Percentiles rank a stretch among this genome's conserved stretches.
Conservation (phyloP, 92 coral and sea anemone species). For the Phenganax subtilis region DNA sequence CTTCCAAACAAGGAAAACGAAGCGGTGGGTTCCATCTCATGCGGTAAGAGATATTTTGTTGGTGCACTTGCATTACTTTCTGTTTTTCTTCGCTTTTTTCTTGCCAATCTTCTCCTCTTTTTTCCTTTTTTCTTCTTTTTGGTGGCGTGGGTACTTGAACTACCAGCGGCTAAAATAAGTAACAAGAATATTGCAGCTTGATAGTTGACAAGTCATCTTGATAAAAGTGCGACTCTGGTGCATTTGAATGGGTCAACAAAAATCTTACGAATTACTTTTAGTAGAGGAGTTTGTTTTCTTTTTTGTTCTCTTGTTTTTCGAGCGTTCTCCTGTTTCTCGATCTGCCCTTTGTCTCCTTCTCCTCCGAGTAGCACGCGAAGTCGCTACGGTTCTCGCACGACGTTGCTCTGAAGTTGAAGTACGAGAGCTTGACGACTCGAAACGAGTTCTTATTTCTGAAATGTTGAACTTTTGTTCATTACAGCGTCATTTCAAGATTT, state of each 20-base stretch:
- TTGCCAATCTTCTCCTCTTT: slow-evolving; percentile 12
- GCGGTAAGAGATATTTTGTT: slow-evolving; percentile 62
- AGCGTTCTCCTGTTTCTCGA: slow-evolving; percentile 45
- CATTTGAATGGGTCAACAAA: background rate
- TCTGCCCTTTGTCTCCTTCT: slow-evolving; percentile 49
- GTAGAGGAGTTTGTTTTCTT: slow-evolving; percentile 2
- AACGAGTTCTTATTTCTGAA: slow-evolving; percentile 8
- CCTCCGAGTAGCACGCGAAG: slow-evolving; percentile 50
- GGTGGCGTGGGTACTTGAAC: background rate
- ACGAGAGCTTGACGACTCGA: background rate
- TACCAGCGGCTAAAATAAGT: background rate
- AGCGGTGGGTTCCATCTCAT: slow-evolving; percentile 61
- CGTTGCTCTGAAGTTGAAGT: slow-evolving; percentile 37
- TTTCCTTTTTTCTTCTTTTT: slow-evolving; percentile 14
- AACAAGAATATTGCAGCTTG: no score
- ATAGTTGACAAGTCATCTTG: background rate
- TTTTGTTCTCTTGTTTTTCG: slow-evolving; percentile 25
- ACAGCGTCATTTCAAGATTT: background rate
- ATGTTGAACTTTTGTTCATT: background rate
- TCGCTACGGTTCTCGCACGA: slow-evolving; percentile 65
- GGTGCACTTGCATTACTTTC: slow-evolving; percentile 44
- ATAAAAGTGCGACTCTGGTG: background rate
- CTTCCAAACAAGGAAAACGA: slow-evolving; percentile 83
- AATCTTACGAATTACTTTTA: background rate
- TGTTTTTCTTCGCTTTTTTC: slow-evolving; percentile 23